Base-by-base conservation (phyloP, 2,113 vertebrate species). In the Myrmecobius fasciatus region DNA sequence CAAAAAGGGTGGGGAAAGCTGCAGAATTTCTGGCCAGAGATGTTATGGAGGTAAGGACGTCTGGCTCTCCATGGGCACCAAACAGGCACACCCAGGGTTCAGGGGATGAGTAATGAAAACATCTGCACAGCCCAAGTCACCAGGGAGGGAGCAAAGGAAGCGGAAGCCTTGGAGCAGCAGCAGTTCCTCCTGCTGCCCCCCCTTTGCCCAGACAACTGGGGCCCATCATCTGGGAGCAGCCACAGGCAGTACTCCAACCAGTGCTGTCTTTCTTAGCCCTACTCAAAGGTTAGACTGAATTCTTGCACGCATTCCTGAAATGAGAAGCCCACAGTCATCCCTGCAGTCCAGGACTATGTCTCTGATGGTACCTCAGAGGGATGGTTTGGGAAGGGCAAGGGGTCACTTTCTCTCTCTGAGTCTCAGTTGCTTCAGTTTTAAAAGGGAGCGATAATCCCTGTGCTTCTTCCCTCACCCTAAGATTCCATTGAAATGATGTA, bases 371-470 rank as follows among this genome's bases (percentile, higher is more conserved):
- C n/a, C n/a, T 43, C 67, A 83, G 67, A 83, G n/a, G 67, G n/a
- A 83, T 43, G 67, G 20, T 83, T 75, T 83, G 67, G 67, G n/a
- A n/a, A 83, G 20, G 5, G 7, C 6, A 24, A 20, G 67, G 43
- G 1, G 20, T 83, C n/a, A 43, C 11, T 10, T 48, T 94, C 95
- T 52, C n/a, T 93, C n/a, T 53, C 83, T 48, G 53, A 67, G 49
- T 91, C 90, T 96, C 56, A 54, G 25, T 90, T 93, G 92, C 43
- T 36, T 90, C 53, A 28, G 89, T 53, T 93, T 95, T 95, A 88
- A 93, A 60, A 36, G 26, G n/a, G 10, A 46, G 26, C 26, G 25
- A 8, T n/a, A 48, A 28, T 36, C 31, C 52, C 54, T 67, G 46
- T 47, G 75, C 56, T n/a, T 28, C n/a, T 48, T 47, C 48, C 43